Percentiles rank a stretch among this genome's conserved stretches.
Conservation (phyloP, 2,888 invertebrate species). For the Nomada lathburiana region DNA sequence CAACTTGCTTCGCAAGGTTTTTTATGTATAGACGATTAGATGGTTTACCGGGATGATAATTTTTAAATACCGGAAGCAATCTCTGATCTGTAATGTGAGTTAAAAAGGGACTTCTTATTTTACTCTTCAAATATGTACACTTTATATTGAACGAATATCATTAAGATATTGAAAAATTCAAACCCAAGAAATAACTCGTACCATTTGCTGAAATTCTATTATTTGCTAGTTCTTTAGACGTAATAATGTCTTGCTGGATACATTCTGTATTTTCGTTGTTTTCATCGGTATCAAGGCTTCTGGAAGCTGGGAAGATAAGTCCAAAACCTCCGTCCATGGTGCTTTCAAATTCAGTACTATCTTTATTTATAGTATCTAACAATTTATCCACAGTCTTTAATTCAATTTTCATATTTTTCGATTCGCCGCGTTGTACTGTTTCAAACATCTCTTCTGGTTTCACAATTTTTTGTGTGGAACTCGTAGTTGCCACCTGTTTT, state of each 20-base stretch:
- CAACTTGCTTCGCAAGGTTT: constrained; percentile 93
- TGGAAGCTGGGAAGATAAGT: constrained; percentile 78
- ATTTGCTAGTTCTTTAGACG: constrained; percentile 87
- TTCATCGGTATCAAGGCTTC: constrained; percentile 69
- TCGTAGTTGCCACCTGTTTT: constrained; percentile 81
- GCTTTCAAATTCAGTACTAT: constrained; percentile 46
- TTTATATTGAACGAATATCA: constrained; percentile 8
- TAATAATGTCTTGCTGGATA: constrained; percentile 85
- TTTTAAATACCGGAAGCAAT: constrained; percentile 92
- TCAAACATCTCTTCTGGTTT: constrained; percentile 87
- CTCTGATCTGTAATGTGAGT: constrained; percentile 86
- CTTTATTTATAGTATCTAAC: constrained; percentile 56
- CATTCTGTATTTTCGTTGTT: constrained; percentile 55
- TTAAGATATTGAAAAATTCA: background rate
- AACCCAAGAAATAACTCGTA: constrained; percentile 67
- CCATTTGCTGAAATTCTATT: constrained; percentile 89
- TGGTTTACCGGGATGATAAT: constrained; percentile 93
- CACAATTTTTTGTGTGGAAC: constrained; percentile 76
- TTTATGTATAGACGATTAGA: constrained; percentile 96
- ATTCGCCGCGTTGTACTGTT: constrained; percentile 82
- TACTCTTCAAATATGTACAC: background rate
- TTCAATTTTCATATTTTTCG: constrained; percentile 85
- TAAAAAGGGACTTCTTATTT: background rate
- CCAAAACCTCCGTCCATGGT: constrained; percentile 78
- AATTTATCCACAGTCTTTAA: constrained; percentile 84